Base-by-base conservation (phyloP, 2,888 invertebrate genomes). In the Polyommatus icarus region DNA sequence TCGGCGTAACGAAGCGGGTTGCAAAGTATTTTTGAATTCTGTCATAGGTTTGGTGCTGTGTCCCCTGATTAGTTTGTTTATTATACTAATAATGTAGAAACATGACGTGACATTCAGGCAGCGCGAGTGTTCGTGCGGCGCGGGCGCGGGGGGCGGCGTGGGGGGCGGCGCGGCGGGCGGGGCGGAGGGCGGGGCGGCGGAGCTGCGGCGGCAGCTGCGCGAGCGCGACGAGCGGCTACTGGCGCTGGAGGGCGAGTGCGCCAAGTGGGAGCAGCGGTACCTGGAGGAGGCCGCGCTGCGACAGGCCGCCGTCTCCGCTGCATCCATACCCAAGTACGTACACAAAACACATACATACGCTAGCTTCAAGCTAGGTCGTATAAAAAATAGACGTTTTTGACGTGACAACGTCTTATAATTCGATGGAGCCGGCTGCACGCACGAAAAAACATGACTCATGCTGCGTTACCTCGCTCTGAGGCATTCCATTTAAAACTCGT, bases 221-320 rank as follows among this genome's bases (percentile, higher is more conserved):
- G 93, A 93, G 85, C 84, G 93, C 0, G 94, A 94, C 87, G 94
- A 94, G 84, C 84, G 94, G 15, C 85, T 93, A 80, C 87, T 94
- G 81, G 92, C 96, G 79, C 92, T 97, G 78, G 97, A 97, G 90
- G 97, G 97, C 0, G 97, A 97, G 86, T 96, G 97, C 84, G 96
- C 97, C 82, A 97, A 97, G 93, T 97, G 97, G 97, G 98, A 98
- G 90, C 97, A 97, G 90, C 95, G 97, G 76, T 97, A 97, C 90
- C 92, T 97, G 76, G 97, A 97, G 89, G 97, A 98, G 88, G 96
- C 96, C 81, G 96, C 97, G 71, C 90, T 97, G 80, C 89, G 97
- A 32, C 97, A 97, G 89, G 96, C 97, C 77, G 97, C 97, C 57
- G 96, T 97, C 72, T 97, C 97, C 87, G 97, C 97, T 78, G 97